These are phyloP conservation scores for Mesoligia furuncula DNA, from an alignment of 2,888 invertebrate genomes.

Conservation along the genomic window DNA sequence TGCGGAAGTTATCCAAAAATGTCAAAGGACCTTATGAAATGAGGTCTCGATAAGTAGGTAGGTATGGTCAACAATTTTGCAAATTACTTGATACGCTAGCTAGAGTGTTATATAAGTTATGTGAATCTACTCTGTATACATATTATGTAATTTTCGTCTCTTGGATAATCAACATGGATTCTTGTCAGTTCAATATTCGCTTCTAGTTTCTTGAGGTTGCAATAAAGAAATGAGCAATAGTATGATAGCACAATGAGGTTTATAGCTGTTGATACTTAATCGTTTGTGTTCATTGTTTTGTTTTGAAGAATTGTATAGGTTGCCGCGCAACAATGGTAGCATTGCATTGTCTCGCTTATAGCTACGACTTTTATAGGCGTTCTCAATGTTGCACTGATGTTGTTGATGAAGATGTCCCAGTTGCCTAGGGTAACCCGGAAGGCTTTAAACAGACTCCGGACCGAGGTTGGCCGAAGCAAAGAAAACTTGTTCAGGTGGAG, in stretches of 20 bases:
- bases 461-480: background rate
- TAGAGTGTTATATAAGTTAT: background rate
- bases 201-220: background rate
- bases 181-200: background rate
- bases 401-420: background rate
- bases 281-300: background rate
- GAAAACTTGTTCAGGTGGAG: no score
- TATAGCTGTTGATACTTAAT: background rate
- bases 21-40: slow-evolving; percentile 23
- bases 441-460: background rate
- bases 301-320: background rate
- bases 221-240: background rate
- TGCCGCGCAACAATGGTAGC: no score
- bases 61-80: slow-evolving; percentile 11
- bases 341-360: background rate
- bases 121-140: background rate
- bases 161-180: slow-evolving; percentile 18
- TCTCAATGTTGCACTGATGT: background rate
- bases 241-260: background rate
- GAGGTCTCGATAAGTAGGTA: slow-evolving; percentile 7
- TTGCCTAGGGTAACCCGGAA: background rate
- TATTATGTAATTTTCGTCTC: slow-evolving; percentile 7
- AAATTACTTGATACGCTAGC: slow-evolving; percentile 20
- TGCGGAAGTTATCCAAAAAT: slow-evolving; percentile 33
- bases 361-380: background rate